phyloP scores from a whole-genome alignment of 2,113 vertebrate species.

The Calidris pygmaea region DNA sequence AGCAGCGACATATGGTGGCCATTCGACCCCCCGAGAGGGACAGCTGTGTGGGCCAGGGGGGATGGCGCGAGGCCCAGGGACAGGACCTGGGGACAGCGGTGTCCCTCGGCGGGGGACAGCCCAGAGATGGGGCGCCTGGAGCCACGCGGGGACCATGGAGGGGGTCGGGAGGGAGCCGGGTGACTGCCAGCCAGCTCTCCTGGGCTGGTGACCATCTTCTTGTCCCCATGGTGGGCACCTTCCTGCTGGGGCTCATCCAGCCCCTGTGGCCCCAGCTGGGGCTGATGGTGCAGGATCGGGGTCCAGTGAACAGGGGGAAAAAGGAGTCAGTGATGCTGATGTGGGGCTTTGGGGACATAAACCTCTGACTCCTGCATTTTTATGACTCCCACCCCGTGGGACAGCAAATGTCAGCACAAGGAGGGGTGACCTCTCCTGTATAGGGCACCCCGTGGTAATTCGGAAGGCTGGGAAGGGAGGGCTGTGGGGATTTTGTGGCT shows the following conservation, averaged over 20 bases:
- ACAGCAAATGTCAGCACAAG: background rate
- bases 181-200: background rate
- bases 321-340: background rate
- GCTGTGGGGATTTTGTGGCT: background rate
- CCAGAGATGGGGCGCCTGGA: background rate
- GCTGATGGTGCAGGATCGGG: background rate
- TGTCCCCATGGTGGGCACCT: fast-evolving
- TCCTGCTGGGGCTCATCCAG: background rate
- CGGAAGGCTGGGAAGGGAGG: fast-evolving
- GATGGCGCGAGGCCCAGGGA: background rate
- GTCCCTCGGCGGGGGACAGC: background rate
- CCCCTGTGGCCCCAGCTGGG: fast-evolving
- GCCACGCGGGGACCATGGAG: background rate
- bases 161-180: background rate
- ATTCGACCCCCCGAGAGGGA: background rate
- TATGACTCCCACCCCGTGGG: too few species aligned
- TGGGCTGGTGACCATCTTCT: background rate
- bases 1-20: background rate
- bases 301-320: background rate
- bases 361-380: background rate
- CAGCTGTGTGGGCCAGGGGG: constrained; percentile 38
- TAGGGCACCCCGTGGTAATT: background rate
- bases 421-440: background rate
- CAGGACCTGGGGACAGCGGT: background rate
- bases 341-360: background rate